Evolutionary conservation across 1,140 invertebrate genomes (phyloP).

Genomic region (Notospermus geniculatus): DNA sequence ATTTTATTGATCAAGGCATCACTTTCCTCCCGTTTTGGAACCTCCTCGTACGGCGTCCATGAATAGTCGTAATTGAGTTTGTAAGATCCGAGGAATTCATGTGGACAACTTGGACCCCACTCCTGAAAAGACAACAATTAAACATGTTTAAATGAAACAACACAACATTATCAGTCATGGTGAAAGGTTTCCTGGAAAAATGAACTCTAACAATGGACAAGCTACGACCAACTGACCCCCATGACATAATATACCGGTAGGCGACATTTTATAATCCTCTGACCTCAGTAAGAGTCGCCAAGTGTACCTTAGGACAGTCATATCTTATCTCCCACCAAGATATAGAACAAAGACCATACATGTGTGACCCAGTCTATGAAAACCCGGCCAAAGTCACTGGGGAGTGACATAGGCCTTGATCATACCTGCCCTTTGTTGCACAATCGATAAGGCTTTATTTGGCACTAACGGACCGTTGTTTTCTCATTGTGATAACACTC

Average conservation of each 20-base stretch:
- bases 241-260: background rate
- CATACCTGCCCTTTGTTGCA: too few species aligned
- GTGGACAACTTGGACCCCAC: conserved; percentile 63
- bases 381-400: too few species aligned
- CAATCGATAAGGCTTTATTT: too few species aligned
- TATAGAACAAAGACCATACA: too few species aligned
- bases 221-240: background rate
- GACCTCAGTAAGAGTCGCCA: too few species aligned
- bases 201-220: background rate
- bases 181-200: background rate
- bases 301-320: too few species aligned
- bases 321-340: too few species aligned
- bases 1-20: conserved; percentile 47
- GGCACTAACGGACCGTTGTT: too few species aligned
- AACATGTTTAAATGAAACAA: conserved; percentile 3
- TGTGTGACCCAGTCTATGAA: too few species aligned
- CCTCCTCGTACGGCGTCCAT: conserved; percentile 63
- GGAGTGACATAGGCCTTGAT: too few species aligned
- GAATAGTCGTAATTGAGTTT: conserved; percentile 68
- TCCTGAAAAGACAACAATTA: conserved; percentile 58
- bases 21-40: conserved; percentile 35
- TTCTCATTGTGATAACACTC: too few species aligned
- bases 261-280: too few species aligned
- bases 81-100: conserved; percentile 66
- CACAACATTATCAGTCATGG: background rate